phyloP scores from a whole-genome alignment of 2,113 vertebrate genomes.

The Platichthys flesus region DNA sequence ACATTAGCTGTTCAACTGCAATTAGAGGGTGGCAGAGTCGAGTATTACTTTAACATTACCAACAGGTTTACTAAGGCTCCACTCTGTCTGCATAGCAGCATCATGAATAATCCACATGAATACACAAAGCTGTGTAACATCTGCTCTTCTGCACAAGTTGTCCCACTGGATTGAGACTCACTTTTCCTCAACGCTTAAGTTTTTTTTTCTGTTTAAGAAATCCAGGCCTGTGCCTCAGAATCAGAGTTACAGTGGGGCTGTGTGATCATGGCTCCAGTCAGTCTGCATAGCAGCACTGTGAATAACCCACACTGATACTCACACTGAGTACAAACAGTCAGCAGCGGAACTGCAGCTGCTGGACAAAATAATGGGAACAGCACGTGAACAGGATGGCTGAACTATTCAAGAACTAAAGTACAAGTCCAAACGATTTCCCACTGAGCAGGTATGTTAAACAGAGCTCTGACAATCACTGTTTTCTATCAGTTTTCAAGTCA shows the following conservation, averaged over 20 bases:
- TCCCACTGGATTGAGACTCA: slow-evolving; percentile 22
- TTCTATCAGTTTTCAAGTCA: background rate
- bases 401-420: background rate
- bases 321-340: slow-evolving; percentile 23
- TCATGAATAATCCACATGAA: slow-evolving; percentile 62
- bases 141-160: slow-evolving; percentile 35
- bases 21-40: slow-evolving; percentile 28
- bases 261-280: slow-evolving; percentile 72
- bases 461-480: background rate
- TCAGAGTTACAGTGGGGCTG: slow-evolving; percentile 50
- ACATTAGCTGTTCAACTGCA: slow-evolving; percentile 23
- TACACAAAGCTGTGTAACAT: slow-evolving; percentile 62
- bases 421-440: background rate
- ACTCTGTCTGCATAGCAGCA: slow-evolving; percentile 69
- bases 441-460: background rate
- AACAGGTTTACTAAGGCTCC: slow-evolving; percentile 67
- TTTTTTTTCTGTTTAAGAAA: slow-evolving; percentile 32
- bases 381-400: background rate
- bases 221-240: slow-evolving; percentile 35
- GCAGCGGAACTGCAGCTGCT: slow-evolving; percentile 48
- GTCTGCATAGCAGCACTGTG: slow-evolving; percentile 78
- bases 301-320: slow-evolving; percentile 69
- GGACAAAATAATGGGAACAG: slow-evolving; percentile 21
- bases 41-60: slow-evolving; percentile 41
- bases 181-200: slow-evolving; percentile 19